Evolutionary conservation across 2,888 invertebrate genomes (phyloP).

Genomic region (Drosophila mercatorum): DNA sequence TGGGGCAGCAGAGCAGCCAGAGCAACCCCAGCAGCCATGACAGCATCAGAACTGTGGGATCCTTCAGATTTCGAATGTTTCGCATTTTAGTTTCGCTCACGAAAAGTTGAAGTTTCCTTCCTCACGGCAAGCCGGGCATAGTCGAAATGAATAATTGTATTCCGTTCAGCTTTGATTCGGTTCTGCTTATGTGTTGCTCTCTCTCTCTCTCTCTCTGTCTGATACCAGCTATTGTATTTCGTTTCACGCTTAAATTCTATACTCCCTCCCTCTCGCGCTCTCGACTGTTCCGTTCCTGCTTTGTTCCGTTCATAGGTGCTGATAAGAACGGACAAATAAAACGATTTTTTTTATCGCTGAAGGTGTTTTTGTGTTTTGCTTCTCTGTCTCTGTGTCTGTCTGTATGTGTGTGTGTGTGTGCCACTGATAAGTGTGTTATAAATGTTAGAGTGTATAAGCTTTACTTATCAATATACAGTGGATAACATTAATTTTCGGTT

Average conservation of each 20-base stretch:
- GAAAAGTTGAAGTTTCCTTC: background rate
- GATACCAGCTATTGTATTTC: slow-evolving; percentile 29
- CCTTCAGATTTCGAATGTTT: slow-evolving; percentile 70
- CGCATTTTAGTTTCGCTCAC: slow-evolving; percentile 51
- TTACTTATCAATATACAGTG: too few relatives aligned
- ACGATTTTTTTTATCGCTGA: slow-evolving; percentile 35
- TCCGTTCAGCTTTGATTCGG: slow-evolving; percentile 1
- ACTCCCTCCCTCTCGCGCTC: slow-evolving; percentile 4
- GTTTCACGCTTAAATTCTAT: slow-evolving; percentile 20
- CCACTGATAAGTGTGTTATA: too few relatives aligned
- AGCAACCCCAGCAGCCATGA: slow-evolving; percentile 22
- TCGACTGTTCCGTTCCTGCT: slow-evolving; percentile 12
- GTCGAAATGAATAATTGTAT: slow-evolving; percentile 3
- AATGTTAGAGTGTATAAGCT: too few relatives aligned
- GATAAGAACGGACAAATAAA: slow-evolving; percentile 37
- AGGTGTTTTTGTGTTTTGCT: slow-evolving; percentile 39
- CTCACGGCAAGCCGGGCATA: slow-evolving; percentile 1
- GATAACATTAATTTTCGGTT: too few relatives aligned
- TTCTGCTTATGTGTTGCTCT: slow-evolving; percentile 5
- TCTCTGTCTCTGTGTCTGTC: too few relatives aligned
- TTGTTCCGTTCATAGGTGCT: slow-evolving; percentile 17
- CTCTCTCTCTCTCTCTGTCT: background rate
- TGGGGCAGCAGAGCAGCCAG: slow-evolving; percentile 16
- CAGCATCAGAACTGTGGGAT: slow-evolving; percentile 55
- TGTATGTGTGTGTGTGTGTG: too few relatives aligned